Evolutionary conservation across 1,140 invertebrate species (phyloP).

Genomic region (Macrostomum lignano): DNA sequence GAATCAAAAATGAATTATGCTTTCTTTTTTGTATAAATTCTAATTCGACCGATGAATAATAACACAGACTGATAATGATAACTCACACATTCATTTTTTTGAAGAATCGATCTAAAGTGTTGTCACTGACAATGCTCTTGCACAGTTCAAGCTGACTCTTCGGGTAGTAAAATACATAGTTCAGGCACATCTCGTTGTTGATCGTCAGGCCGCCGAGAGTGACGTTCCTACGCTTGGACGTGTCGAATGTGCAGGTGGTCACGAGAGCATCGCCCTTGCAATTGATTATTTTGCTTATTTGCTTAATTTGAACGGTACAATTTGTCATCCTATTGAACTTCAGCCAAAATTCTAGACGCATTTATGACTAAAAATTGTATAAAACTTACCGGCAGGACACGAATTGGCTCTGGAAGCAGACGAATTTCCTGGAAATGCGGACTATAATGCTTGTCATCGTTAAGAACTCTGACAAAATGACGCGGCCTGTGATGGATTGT

Average conservation of each 20-base stretch:
- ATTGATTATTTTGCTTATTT: slow-evolving; percentile 4
- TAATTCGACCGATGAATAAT: no score
- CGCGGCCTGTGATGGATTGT: slow-evolving; percentile 55
- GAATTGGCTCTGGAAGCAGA: slow-evolving; percentile 43
- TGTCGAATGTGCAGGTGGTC: slow-evolving; percentile 8
- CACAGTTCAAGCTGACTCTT: slow-evolving; percentile 65
- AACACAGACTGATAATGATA: no score
- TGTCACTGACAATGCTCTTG: slow-evolving; percentile 35
- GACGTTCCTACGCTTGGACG: slow-evolving; percentile 5
- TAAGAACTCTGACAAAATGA: slow-evolving; percentile 44
- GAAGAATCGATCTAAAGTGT: neutral
- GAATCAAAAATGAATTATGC: no score
- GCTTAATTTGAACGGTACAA: slow-evolving; percentile 5
- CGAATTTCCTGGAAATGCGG: slow-evolving; percentile 94
- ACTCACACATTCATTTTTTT: no score
- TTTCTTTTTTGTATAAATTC: no score
- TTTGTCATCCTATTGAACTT: neutral
- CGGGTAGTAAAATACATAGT: slow-evolving; percentile 93
- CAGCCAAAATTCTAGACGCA: slow-evolving; percentile 4
- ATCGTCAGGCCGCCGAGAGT: slow-evolving; percentile 50
- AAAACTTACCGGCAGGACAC: slow-evolving; percentile 45
- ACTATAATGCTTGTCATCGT: slow-evolving; percentile 76
- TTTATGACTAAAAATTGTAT: slow-evolving; percentile 4
- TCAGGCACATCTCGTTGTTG: slow-evolving; percentile 97
- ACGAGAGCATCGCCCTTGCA: slow-evolving; percentile 7